phyloP scores from a whole-genome alignment of 2,113 vertebrate genomes.

The Budorcas taxicolor region DNA sequence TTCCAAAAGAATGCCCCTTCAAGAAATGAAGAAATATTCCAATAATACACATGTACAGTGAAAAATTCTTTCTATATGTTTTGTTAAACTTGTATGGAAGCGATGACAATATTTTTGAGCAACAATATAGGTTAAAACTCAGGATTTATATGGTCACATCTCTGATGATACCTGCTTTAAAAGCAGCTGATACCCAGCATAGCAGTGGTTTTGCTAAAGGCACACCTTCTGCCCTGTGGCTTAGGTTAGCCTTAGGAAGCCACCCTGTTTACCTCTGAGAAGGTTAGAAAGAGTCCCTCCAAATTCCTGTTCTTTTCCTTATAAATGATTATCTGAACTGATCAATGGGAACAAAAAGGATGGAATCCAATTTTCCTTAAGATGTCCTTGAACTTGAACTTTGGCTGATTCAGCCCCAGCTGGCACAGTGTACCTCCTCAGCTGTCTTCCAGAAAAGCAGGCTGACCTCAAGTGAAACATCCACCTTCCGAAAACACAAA shows the following conservation, averaged over 20 bases:
- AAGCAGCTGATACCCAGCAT: slow-evolving; percentile 52
- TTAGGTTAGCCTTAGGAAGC: too few species aligned
- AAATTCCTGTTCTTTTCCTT: neutral
- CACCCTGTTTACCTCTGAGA: neutral
- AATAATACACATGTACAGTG: neutral
- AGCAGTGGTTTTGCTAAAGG: neutral
- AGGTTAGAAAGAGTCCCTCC: neutral
- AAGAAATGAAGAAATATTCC: neutral
- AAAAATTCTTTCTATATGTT: neutral
- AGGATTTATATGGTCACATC: neutral
- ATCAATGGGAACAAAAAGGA: neutral
- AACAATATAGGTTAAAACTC: neutral
- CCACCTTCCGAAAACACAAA: neutral
- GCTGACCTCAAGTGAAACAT: neutral
- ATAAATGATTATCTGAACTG: neutral
- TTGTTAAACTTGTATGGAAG: neutral
- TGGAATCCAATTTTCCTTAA: neutral
- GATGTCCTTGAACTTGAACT: neutral
- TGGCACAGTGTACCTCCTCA: fast-evolving
- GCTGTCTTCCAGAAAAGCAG: neutral
- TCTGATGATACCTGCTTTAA: slow-evolving; percentile 26
- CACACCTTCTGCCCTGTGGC: neutral
- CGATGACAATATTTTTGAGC: neutral
- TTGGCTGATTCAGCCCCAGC: neutral
- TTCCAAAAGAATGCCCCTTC: neutral